Percentiles rank a stretch among this genome's conserved stretches.
These are phyloP conservation scores for Stichopus chloronotus DNA, from an alignment of 35 echinoderm and acorn worm species.

Conservation along the genomic window DNA sequence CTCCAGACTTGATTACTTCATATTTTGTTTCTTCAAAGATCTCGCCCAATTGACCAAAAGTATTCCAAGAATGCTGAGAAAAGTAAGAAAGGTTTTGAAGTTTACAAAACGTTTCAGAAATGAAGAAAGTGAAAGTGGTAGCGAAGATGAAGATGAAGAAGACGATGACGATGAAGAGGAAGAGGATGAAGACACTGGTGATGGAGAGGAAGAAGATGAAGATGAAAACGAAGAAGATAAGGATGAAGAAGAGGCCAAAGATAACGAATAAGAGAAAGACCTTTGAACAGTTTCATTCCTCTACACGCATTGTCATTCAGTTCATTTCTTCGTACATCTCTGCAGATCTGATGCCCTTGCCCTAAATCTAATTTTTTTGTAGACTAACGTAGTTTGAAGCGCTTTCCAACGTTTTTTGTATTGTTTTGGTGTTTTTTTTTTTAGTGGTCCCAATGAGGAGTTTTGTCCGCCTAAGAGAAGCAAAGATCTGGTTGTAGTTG, in stretches of 20 bases:
- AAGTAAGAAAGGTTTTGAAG: neutral
- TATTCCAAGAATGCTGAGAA: neutral
- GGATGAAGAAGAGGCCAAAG: neutral
- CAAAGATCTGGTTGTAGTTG: too few relatives aligned
- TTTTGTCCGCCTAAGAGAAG: too few relatives aligned
- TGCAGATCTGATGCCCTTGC: too few relatives aligned
- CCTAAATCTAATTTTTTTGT: too few relatives aligned
- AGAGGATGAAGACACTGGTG: neutral
- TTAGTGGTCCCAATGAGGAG: too few relatives aligned
- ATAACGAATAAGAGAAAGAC: neutral
- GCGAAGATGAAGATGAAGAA: neutral
- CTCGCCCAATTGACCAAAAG: neutral
- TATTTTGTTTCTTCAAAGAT: constrained; percentile 4
- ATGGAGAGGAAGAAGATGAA: neutral
- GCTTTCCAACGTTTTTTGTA: too few relatives aligned
- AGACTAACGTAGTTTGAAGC: too few relatives aligned
- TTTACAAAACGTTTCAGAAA: neutral
- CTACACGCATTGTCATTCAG: neutral
- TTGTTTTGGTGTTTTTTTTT: too few relatives aligned
- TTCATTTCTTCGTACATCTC: neutral
- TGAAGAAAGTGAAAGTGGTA: neutral
- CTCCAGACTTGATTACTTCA: constrained; percentile 35
- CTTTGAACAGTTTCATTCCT: neutral
- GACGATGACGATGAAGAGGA: neutral
- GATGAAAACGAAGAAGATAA: neutral